phyloP scores from a whole-genome alignment of 2,797 vertebrate species.

The Phataginus tricuspis region DNA sequence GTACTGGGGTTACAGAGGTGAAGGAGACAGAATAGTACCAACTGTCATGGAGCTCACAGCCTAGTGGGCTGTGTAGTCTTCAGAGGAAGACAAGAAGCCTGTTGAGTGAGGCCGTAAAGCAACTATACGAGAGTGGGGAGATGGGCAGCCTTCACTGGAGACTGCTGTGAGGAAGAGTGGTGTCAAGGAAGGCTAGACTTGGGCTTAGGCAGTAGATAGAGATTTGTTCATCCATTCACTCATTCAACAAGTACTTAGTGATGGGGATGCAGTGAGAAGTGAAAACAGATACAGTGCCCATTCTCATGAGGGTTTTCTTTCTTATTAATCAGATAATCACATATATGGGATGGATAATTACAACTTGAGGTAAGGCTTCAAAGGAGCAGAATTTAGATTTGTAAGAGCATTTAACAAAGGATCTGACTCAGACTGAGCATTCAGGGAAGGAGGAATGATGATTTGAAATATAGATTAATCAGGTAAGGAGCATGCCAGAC shows the following conservation, averaged over 20 bases:
- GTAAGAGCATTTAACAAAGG: background rate
- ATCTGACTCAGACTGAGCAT: background rate
- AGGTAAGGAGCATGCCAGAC: background rate
- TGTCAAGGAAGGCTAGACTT: background rate
- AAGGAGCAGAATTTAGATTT: constrained; percentile 32
- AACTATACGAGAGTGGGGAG: background rate
- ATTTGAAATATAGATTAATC: background rate
- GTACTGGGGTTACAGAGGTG: background rate
- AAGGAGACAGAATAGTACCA: background rate
- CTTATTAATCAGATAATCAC: constrained; percentile 6
- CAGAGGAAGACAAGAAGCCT: background rate
- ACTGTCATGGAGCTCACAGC: background rate
- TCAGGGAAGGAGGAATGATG: background rate
- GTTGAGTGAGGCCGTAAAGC: background rate
- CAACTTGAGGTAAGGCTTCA: background rate
- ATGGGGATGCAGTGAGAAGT: background rate
- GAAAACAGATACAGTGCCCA: background rate
- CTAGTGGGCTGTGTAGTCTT: background rate
- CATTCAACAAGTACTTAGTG: background rate
- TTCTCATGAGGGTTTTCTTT: background rate
- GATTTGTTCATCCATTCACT: background rate
- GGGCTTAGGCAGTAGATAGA: background rate
- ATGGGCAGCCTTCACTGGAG: too few relatives aligned
- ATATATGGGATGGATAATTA: background rate
- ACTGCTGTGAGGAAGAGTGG: background rate